Conservation (phyloP, 2,888 invertebrate species). For the Caenorhabditis sp. region DNA sequence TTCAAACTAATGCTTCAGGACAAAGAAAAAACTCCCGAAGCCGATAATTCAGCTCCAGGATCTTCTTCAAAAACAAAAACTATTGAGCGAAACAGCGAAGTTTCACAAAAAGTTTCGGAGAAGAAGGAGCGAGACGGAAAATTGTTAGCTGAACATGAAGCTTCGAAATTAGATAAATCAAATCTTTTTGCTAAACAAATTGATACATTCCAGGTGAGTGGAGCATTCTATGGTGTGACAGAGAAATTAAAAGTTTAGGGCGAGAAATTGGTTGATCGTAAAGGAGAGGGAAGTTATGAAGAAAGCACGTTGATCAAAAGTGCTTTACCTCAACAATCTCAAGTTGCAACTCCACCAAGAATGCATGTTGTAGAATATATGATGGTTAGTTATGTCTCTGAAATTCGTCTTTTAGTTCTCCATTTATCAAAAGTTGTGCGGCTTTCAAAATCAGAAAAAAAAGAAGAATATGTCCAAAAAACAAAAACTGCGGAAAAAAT, state of each 20-base stretch:
- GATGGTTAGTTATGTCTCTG: conserved; percentile 46
- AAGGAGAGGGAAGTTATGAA: conserved; percentile 65
- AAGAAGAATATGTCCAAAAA: too few species aligned
- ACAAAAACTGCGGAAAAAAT: too few species aligned
- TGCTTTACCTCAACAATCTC: conserved; percentile 44
- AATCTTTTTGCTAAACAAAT: conserved; percentile 61
- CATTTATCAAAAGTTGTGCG: too few species aligned
- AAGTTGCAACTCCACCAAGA: conserved; percentile 40
- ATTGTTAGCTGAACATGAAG: conserved; percentile 57
- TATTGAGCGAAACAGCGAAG: conserved; percentile 61
- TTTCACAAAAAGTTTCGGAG: conserved; percentile 59
- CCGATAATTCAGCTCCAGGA: conserved; percentile 28
- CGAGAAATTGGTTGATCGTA: conserved; percentile 52
- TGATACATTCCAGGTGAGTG: conserved; percentile 54
- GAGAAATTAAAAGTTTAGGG: conserved; percentile 52
- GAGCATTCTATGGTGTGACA: background rate
- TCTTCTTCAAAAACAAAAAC: conserved; percentile 62
- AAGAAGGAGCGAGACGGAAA: conserved; percentile 65
- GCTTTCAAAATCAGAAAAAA: too few species aligned
- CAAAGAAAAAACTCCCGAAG: conserved; percentile 15
- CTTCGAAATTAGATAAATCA: conserved; percentile 62
- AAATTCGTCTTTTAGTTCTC: too few species aligned
- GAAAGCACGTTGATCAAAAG: conserved; percentile 53
- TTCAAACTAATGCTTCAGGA: conserved; percentile 34
- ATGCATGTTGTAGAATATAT: conserved; percentile 62